A percentile compares a stretch with the other conserved stretches of the same genome.
Evolutionary conservation across 1,140 invertebrate species (phyloP).

Genomic region (Spodoptera frugiperda): DNA sequence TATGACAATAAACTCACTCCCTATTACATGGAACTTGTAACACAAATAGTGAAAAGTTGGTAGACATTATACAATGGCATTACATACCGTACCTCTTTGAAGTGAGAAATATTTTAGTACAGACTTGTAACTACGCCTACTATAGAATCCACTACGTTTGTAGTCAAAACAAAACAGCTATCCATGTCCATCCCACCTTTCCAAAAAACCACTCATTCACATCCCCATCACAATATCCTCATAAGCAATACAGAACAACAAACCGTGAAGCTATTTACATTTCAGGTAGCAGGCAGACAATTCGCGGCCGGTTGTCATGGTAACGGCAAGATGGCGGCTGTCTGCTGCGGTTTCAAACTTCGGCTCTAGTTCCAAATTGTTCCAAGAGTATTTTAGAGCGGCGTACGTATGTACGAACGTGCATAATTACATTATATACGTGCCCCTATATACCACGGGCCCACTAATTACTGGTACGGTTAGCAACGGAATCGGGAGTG

Average conservation of each 20-base stretch:
- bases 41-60: too few species aligned
- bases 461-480: constrained; percentile 81
- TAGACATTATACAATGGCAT: too few species aligned
- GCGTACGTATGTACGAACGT: constrained; percentile 79
- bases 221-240: constrained; percentile 17
- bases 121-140: too few species aligned
- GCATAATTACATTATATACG: constrained; percentile 84
- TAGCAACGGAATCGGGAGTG: constrained; percentile 51
- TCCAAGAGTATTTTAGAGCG: constrained; percentile 80
- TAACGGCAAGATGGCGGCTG: constrained; percentile 82
- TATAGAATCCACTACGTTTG: too few species aligned
- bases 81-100: too few species aligned
- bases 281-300: constrained; percentile 80
- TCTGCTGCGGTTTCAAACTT: constrained; percentile 81
- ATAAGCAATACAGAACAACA: constrained; percentile 69
- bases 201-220: not conserved
- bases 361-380: constrained; percentile 84
- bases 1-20: too few species aligned
- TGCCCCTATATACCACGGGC: constrained; percentile 75
- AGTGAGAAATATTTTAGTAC: too few species aligned
- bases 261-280: constrained; percentile 78
- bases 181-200: not conserved
- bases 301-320: constrained; percentile 80
- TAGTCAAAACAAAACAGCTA: too few species aligned
- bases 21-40: too few species aligned